Evolutionary conservation across 2,113 vertebrate species (phyloP), one percentile per base, ranked within the genome.

Genomic region (Rhea pennata): DNA sequence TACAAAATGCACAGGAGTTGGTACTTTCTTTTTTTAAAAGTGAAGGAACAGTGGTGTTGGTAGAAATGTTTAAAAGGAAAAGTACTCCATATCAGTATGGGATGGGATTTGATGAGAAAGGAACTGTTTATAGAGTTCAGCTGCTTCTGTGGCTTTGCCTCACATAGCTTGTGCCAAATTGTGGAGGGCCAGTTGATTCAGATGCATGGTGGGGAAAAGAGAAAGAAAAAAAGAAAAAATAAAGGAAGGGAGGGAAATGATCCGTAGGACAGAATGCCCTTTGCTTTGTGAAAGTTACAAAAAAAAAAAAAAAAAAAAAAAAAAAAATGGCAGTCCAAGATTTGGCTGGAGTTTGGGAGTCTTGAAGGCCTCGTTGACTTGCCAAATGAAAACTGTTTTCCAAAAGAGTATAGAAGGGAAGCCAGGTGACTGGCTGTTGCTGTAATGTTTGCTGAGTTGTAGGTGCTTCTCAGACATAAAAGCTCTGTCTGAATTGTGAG

Each of bases 121-220:
- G 40, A 15, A 10, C 51, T 51, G 17, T 50, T 75, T 17, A 4
- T 59, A 29, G 39, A 65, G 10, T 84, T 91, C 24, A 75, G 10
- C 56, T 91, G 44, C 44, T 61, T 78, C 16, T 78, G 27, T 81
- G 75, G 33, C 12, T 81, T 80, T 75, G 42, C 44, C 29, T 89
- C 50, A 19, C 13, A 11, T 44, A 27, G 19, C 74, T 76, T 79
- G 33, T 88, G 59, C n/a, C 50, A 48, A 27, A 59, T 14, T 29
- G 22, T 12, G 14, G 14, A 53, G 56, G 4, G 11, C 53, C 48
- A 36, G 2, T n/a, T 83, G 64, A 36, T 79, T 31, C 2, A 51
- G 31, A 42, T 50, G 17, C 1, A 0, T 71, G 36, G 53, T 1
- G 44, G 5, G 14, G 44, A 15, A 46, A 15, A 15, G 15, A 15